phyloP scores from a whole-genome alignment of 2,888 invertebrate species.

The Hirtodrosophila alboralis region DNA sequence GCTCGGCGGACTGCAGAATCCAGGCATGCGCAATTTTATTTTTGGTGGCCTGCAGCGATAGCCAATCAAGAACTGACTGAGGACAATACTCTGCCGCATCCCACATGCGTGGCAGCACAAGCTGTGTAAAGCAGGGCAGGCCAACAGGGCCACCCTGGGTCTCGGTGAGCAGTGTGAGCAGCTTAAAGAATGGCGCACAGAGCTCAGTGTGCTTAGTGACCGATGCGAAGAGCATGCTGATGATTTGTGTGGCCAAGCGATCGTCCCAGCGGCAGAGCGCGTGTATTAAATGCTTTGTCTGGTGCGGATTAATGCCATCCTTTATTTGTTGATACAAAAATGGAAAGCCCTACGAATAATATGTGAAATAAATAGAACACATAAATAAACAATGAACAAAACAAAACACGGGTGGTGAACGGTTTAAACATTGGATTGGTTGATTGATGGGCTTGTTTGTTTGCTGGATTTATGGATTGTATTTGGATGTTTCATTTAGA shows the following conservation, averaged over 20 bases:
- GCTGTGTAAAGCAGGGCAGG: slow-evolving; percentile 95
- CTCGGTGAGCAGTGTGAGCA: slow-evolving; percentile 94
- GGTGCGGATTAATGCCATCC: slow-evolving; percentile 95
- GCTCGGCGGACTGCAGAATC: slow-evolving; percentile 95
- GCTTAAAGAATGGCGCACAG: slow-evolving; percentile 96
- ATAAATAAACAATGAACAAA: slow-evolving; percentile 15
- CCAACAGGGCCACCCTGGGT: slow-evolving; percentile 89
- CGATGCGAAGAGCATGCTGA: slow-evolving; percentile 95
- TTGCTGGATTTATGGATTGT: slow-evolving; percentile 28
- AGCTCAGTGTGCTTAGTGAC: slow-evolving; percentile 95
- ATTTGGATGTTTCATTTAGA: slow-evolving; percentile 34
- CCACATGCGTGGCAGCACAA: slow-evolving; percentile 94
- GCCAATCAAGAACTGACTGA: slow-evolving; percentile 96
- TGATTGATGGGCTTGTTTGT: slow-evolving; percentile 13
- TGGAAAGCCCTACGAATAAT: slow-evolving; percentile 90
- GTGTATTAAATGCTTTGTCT: slow-evolving; percentile 95
- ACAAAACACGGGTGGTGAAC: slow-evolving; percentile 22
- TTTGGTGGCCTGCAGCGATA: slow-evolving; percentile 92
- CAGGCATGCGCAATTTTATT: slow-evolving; percentile 96
- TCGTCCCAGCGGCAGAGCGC: slow-evolving; percentile 96
- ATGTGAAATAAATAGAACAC: slow-evolving; percentile 33
- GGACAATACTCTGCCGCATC: slow-evolving; percentile 95
- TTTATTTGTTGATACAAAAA: slow-evolving; percentile 97
- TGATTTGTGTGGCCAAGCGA: slow-evolving; percentile 93
- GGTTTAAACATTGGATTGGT: slow-evolving; percentile 25